These are phyloP conservation scores for Drosophila silvestris DNA, from an alignment of 2,888 invertebrate genomes.

Conservation along the genomic window DNA sequence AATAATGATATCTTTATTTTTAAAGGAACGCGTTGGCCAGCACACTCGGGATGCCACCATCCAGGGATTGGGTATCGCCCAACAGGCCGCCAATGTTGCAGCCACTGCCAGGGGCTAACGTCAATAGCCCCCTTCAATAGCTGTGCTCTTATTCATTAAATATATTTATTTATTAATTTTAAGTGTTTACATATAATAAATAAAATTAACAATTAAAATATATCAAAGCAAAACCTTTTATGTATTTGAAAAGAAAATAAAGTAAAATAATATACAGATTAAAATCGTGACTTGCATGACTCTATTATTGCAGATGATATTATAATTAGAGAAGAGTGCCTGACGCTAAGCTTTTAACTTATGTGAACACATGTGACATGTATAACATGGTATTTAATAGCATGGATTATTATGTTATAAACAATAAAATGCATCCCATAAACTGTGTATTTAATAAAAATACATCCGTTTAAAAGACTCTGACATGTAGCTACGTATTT, in stretches of 20 bases:
- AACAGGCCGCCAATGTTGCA: conserved; percentile 76
- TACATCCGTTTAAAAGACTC: background rate
- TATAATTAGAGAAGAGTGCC: background rate
- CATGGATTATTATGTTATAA: background rate
- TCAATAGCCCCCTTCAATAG: background rate
- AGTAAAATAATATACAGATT: conserved; percentile 16
- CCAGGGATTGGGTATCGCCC: conserved; percentile 70
- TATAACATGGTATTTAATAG: background rate
- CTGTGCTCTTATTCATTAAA: background rate
- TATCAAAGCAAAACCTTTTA: accelerated
- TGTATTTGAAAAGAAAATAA: background rate
- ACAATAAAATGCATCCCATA: background rate
- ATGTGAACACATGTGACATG: background rate
- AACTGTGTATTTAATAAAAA: background rate
- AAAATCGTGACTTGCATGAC: background rate
- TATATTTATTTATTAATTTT: background rate
- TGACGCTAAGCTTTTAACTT: background rate
- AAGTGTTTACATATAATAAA: background rate
- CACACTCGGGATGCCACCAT: conserved; percentile 76
- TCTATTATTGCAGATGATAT: background rate
- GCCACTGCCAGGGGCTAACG: conserved; percentile 56
- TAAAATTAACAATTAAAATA: accelerated
- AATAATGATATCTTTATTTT: background rate
- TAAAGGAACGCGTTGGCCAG: background rate
- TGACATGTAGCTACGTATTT: too few species aligned